phyloP scores from a whole-genome alignment of 2,888 invertebrate genomes.

The Brachylomia viminalis region DNA sequence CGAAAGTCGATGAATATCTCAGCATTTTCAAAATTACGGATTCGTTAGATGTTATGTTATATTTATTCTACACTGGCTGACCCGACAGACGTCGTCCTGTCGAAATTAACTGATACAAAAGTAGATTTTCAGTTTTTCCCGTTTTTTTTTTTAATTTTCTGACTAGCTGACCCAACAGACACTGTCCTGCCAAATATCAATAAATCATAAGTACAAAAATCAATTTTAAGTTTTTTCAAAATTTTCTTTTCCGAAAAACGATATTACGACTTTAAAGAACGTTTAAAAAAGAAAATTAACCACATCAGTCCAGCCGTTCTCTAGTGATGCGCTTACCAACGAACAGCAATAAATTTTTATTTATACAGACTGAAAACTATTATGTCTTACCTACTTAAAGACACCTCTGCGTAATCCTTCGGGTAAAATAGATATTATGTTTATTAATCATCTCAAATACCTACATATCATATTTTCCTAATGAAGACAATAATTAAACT shows the following conservation, averaged over 20 bases:
- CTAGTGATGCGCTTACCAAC: neutral
- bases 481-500: too few relatives aligned
- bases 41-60: neutral
- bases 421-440: neutral
- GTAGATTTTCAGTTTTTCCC: neutral
- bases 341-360: neutral
- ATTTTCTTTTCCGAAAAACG: neutral
- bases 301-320: neutral
- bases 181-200: too few relatives aligned
- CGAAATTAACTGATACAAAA: neutral
- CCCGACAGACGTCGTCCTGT: neutral
- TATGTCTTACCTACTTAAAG: too few relatives aligned
- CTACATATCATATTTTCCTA: neutral
- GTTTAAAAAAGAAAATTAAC: neutral
- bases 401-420: neutral
- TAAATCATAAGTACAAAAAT: too few relatives aligned
- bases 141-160: neutral
- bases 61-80: neutral
- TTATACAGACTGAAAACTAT: too few relatives aligned
- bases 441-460: neutral
- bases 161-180: too few relatives aligned
- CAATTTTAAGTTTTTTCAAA: too few relatives aligned
- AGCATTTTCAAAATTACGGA: neutral
- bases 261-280: neutral
- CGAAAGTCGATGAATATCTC: too few relatives aligned